Evolutionary conservation across 2,113 vertebrate genomes (phyloP).

Genomic region (Anthoscopus minutus): DNA sequence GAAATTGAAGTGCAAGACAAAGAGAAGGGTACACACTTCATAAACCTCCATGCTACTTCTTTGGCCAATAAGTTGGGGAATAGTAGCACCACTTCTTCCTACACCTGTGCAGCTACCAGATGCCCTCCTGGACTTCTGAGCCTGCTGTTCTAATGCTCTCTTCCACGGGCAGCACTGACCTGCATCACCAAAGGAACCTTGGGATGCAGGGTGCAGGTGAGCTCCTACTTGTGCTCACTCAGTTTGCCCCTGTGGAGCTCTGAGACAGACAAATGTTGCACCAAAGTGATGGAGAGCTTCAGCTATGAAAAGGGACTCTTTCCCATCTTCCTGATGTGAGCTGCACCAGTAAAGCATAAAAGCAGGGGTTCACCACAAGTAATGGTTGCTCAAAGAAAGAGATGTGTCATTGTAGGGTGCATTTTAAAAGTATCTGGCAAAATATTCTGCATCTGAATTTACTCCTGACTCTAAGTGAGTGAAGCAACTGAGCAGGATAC

Average conservation of each 20-base stretch:
- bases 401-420: not conserved
- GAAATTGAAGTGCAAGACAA: not conserved
- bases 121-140: not conserved
- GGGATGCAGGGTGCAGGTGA: not conserved
- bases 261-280: rapidly evolving
- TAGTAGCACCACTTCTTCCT: not conserved
- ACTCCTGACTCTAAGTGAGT: slow-evolving; percentile 4
- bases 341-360: not conserved
- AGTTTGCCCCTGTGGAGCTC: not conserved
- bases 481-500: slow-evolving; percentile 7
- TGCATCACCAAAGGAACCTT: not conserved
- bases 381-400: slow-evolving; percentile 19
- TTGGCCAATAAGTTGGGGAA: not conserved
- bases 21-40: not conserved
- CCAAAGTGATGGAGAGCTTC: not conserved
- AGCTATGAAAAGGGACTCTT: not conserved
- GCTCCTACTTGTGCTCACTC: rapidly evolving
- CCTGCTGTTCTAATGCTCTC: not conserved
- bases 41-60: not conserved
- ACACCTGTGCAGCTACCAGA: not conserved
- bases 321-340: not conserved
- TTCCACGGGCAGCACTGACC: not conserved
- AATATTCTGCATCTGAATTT: slow-evolving; percentile 24
- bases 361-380: not conserved
- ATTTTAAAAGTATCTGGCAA: slow-evolving; percentile 41